phyloP scores from a whole-genome alignment of 2,113 vertebrate species.

The Chlamydotis undulata region DNA sequence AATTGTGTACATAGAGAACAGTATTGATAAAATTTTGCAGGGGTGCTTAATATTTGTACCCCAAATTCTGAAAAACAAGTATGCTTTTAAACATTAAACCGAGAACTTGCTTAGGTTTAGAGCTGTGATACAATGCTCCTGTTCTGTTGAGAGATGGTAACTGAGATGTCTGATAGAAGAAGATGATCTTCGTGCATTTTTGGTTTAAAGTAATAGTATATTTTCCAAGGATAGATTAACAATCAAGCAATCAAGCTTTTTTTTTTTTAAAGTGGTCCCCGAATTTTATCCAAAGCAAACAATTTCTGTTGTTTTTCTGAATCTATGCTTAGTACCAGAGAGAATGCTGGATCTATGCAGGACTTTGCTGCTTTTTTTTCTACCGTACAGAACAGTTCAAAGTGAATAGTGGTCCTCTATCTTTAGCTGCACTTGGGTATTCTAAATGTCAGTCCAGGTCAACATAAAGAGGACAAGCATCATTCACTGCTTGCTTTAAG shows the following conservation, averaged over 20 bases:
- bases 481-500: slow-evolving; percentile 11
- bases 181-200: neutral
- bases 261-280: neutral
- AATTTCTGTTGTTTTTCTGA: neutral
- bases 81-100: neutral
- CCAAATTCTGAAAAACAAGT: neutral
- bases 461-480: neutral
- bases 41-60: neutral
- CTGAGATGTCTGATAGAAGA: neutral
- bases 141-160: neutral
- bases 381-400: neutral
- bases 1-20: neutral
- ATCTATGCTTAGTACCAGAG: neutral
- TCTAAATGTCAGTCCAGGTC: neutral
- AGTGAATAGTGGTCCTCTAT: neutral
- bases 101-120: neutral
- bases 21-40: neutral
- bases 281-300: neutral
- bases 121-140: neutral
- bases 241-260: neutral
- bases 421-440: neutral
- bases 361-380: neutral
- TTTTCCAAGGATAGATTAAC: neutral
- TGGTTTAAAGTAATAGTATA: neutral
- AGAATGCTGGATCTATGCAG: neutral